Percentiles rank a stretch among this genome's conserved stretches.
Conservation (phyloP, 2,113 vertebrate species). For the Sprattus sprattus region DNA sequence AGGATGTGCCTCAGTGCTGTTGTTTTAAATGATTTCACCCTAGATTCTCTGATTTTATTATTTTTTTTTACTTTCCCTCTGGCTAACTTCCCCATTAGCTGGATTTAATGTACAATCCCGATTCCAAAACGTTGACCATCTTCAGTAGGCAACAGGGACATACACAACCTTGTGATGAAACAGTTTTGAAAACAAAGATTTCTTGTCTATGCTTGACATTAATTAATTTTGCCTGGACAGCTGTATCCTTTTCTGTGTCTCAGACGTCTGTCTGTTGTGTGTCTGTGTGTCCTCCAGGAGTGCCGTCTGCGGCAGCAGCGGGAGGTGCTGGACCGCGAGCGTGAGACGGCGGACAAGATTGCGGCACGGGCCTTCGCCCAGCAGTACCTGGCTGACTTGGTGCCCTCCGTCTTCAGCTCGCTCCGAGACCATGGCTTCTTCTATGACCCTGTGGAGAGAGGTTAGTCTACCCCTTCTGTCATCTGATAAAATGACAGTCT, state of each 20-base stretch:
- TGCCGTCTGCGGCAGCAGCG: slow-evolving; percentile 77
- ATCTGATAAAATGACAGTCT: not conserved
- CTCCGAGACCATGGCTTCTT: slow-evolving; percentile 84
- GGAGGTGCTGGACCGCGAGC: slow-evolving; percentile 71
- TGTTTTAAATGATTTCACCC: too few relatives aligned
- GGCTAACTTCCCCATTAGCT: too few relatives aligned
- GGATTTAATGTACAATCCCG: too few relatives aligned
- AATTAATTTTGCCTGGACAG: not conserved
- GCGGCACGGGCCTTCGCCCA: slow-evolving; percentile 79
- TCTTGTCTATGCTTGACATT: not conserved
- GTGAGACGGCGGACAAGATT: slow-evolving; percentile 81
- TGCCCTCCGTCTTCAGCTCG: slow-evolving; percentile 78
- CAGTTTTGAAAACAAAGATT: too few relatives aligned
- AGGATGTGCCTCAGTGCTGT: too few relatives aligned
- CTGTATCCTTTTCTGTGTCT: too few relatives aligned
- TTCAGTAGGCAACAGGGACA: too few relatives aligned
- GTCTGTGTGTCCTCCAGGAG: slow-evolving; percentile 63
- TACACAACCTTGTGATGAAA: too few relatives aligned
- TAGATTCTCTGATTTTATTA: too few relatives aligned
- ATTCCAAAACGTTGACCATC: too few relatives aligned
- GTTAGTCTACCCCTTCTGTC: slow-evolving; percentile 58
- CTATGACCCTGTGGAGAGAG: slow-evolving; percentile 85
- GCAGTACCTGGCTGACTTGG: slow-evolving; percentile 81
- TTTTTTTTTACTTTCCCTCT: too few relatives aligned
- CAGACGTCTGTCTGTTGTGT: not conserved